A percentile compares a stretch with the other conserved stretches of the same genome.
Conservation (phyloP, 2,113 vertebrate species). For the Empidonax alnorum region DNA sequence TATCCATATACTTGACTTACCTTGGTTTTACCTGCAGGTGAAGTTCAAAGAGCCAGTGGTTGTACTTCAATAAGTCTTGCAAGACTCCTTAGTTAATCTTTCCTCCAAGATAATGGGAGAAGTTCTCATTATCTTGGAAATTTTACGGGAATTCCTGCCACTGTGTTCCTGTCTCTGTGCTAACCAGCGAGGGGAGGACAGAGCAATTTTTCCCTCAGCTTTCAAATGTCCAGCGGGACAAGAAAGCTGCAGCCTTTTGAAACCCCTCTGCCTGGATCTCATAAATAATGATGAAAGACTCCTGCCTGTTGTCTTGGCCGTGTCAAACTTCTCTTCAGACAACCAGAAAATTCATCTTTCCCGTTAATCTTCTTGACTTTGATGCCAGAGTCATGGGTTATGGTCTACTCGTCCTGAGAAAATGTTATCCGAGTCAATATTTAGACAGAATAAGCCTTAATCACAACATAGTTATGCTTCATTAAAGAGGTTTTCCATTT, state of each 20-base stretch:
- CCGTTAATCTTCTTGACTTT: conserved; percentile 66
- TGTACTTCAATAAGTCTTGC: not conserved
- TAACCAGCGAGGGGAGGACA: not conserved
- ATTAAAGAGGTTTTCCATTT: conserved; percentile 75
- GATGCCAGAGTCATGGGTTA: conserved; percentile 64
- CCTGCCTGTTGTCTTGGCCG: conserved; percentile 19
- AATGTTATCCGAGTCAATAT: conserved; percentile 77
- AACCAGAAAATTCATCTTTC: conserved; percentile 52
- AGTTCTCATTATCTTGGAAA: not conserved
- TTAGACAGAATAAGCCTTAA: conserved; percentile 73
- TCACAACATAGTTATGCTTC: conserved; percentile 74
- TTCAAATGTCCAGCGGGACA: not conserved
- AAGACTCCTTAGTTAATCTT: not conserved
- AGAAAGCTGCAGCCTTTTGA: not conserved
- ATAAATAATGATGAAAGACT: not conserved
- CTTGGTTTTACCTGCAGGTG: conserved; percentile 36
- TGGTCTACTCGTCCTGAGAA: conserved; percentile 56
- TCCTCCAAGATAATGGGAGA: not conserved
- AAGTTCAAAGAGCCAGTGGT: not conserved
- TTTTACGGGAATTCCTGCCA: conserved; percentile 1
- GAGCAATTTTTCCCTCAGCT: not conserved
- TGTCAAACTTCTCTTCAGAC: conserved; percentile 57
- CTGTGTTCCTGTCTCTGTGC: not conserved
- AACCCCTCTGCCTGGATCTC: not conserved
- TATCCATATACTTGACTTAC: not conserved